Evolutionary conservation across 1,140 invertebrate genomes (phyloP).

Genomic region (Colletes latitarsis): DNA sequence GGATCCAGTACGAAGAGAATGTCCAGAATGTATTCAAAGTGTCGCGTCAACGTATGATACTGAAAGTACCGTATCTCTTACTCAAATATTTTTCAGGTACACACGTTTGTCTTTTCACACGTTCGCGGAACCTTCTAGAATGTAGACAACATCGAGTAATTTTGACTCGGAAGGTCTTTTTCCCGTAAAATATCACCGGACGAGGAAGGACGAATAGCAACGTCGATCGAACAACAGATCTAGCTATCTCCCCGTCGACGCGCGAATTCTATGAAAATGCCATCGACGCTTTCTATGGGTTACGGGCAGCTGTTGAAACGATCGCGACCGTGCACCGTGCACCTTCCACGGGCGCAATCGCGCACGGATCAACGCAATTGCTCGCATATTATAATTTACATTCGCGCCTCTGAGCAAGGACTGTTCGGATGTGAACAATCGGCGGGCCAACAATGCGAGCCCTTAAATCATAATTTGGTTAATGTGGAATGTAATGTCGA

Average conservation of each 20-base stretch:
- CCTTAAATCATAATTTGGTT: conserved; percentile 82
- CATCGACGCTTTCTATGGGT: conserved; percentile 38
- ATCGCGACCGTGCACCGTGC: not conserved
- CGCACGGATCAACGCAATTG: conserved; percentile 60
- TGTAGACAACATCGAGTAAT: too few species aligned
- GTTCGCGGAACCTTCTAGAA: too few species aligned
- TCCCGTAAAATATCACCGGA: too few species aligned
- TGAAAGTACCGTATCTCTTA: too few species aligned
- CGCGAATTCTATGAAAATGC: conserved; percentile 14
- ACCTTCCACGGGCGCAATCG: conserved; percentile 58
- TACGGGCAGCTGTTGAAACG: not conserved
- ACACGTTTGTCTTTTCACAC: too few species aligned
- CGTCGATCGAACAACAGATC: conserved; percentile 32
- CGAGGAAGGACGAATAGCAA: too few species aligned
- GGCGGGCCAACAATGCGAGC: conserved; percentile 76
- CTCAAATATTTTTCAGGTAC: too few species aligned
- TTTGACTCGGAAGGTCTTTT: too few species aligned
- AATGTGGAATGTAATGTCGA: conserved; percentile 81
- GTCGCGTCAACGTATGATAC: too few species aligned
- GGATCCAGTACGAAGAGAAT: too few species aligned
- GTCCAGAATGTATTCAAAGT: too few species aligned
- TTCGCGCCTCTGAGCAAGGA: conserved; percentile 69
- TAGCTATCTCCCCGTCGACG: too few species aligned
- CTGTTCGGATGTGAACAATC: conserved; percentile 79
- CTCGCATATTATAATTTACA: conserved; percentile 77